These are phyloP conservation scores for Bruchidius siliquastri DNA, from an alignment of 2,888 invertebrate genomes.

Conservation along the genomic window DNA sequence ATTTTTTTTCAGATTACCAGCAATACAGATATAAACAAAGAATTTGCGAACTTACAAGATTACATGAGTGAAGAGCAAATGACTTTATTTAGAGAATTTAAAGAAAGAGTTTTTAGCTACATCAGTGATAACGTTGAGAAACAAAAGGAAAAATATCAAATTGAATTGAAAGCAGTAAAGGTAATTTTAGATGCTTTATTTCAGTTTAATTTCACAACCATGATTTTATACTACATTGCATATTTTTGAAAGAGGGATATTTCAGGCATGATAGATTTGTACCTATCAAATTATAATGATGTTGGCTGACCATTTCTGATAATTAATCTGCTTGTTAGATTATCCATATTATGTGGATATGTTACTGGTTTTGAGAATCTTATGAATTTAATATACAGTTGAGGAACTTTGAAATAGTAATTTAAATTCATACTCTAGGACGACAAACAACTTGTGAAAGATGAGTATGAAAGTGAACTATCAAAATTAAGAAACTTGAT, in stretches of 20 bases:
- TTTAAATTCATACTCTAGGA: slow-evolving; percentile 1
- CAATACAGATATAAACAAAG: slow-evolving; percentile 6
- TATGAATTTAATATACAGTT: not conserved
- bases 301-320: no score
- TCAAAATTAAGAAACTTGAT: slow-evolving; percentile 53
- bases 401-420: not conserved
- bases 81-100: slow-evolving; percentile 28
- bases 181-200: slow-evolving; percentile 17
- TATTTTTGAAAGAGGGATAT: no score
- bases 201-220: not conserved
- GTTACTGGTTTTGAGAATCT: not conserved
- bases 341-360: no score
- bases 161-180: slow-evolving; percentile 33
- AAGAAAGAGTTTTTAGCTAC: slow-evolving; percentile 28
- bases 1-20: not conserved
- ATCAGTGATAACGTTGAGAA: slow-evolving; percentile 25
- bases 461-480: slow-evolving; percentile 53
- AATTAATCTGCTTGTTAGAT: no score
- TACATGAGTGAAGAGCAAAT: slow-evolving; percentile 24
- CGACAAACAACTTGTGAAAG: slow-evolving; percentile 47
- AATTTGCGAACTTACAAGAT: slow-evolving; percentile 25
- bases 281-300: no score
- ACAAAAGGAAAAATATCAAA: slow-evolving; percentile 23
- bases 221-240: not conserved
- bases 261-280: no score